Conservation (phyloP, 2,888 invertebrate species). For the Orthosia gothica region DNA sequence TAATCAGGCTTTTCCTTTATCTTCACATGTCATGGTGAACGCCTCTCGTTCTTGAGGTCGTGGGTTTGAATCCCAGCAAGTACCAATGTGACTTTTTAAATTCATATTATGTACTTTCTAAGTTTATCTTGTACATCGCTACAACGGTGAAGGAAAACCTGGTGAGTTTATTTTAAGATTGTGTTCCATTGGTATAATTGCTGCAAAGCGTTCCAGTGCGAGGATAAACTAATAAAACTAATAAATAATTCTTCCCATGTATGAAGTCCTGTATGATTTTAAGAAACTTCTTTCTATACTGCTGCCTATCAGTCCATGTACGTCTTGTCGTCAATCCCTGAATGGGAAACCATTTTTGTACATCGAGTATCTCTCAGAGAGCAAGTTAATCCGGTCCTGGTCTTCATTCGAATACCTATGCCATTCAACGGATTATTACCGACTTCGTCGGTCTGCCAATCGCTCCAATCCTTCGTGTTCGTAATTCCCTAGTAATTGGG, state of each 20-base stretch:
- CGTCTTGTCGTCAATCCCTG: background rate
- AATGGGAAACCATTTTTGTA: background rate
- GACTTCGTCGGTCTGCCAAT: background rate
- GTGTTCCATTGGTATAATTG: too few relatives aligned
- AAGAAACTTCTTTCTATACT: background rate
- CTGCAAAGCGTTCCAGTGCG: too few relatives aligned
- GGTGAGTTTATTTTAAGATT: too few relatives aligned
- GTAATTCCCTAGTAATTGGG: constrained; percentile 21
- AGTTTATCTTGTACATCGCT: too few relatives aligned
- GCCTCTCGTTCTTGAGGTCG: too few relatives aligned
- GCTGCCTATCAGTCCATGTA: background rate
- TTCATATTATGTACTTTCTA: too few relatives aligned
- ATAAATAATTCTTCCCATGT: too few relatives aligned
- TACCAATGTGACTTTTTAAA: too few relatives aligned
- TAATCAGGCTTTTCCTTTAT: constrained; percentile 10
- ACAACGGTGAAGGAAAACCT: too few relatives aligned
- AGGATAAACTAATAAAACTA: too few relatives aligned
- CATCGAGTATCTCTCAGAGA: background rate
- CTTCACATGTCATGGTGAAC: too few relatives aligned
- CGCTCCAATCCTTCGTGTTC: background rate
- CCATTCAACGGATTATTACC: background rate
- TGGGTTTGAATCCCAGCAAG: too few relatives aligned
- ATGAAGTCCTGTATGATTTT: background rate
- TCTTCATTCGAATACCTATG: background rate
- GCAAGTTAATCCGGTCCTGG: background rate